Base-by-base conservation (phyloP, 2,797 vertebrate species). In the Erethizon dorsatum region DNA sequence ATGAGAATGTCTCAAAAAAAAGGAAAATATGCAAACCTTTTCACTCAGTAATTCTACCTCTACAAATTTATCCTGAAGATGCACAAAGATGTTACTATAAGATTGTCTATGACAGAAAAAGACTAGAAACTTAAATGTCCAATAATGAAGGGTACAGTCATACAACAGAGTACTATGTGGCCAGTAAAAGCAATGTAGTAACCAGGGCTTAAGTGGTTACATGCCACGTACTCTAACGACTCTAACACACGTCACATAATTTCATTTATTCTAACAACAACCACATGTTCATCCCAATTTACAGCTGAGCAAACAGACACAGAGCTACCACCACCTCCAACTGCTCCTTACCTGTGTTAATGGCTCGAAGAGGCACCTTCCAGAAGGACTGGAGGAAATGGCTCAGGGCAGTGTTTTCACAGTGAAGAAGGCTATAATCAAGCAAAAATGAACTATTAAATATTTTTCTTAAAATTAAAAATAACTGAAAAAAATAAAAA, bases 321-420 rank as follows among this genome's bases (percentile, higher is more conserved):
- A 69, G 50, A 50, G 54, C 26, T 28, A 22, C 22, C 12, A 31
- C 47, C 7, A 33, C 18, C 57, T 65, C 67, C 15, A 78, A 37
- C 0, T 28, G 52, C 22, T 96, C 97, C 98, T 98, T 98, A 99
- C 99, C 98, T 93, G 88, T 98, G 31, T 97, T 97, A 89, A 98
- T 98, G 1, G 97, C 90, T 90, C 97, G 96, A 41, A 96, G 69
- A 86, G 97, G 97, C 5, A 97, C 90, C 79, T 97, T 98, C 93
- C 97, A 94, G 67, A 96, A 93, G 65, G 98, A 85, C 20, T 88
- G 78, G 26, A 96, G 97, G 61, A 95, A 96, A 33, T 82, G 96
- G 97, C 79, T 96, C 50, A 84, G 1, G 50, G 73, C 20, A 18
- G 83, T 63, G 14, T 86, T 97, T 56, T 95, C 85, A 0, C 2